A percentile compares a stretch with the other conserved stretches of the same genome.
These are phyloP conservation scores for Turritopsis rubra DNA, from an alignment of 30 jellyfish, hydroid and myxozoan species.

Conservation along the genomic window DNA sequence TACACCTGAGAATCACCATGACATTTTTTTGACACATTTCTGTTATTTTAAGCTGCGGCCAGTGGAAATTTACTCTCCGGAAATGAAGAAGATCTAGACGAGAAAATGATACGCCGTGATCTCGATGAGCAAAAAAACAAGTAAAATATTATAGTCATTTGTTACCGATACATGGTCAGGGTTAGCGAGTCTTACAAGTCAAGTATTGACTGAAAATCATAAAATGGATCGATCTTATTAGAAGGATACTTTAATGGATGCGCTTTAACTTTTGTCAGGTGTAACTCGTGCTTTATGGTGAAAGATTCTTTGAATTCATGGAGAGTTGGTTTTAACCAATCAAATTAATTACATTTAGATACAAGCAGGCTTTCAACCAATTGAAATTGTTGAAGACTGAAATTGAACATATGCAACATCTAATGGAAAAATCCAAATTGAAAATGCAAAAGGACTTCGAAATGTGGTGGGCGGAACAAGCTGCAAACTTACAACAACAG, in stretches of 20 bases:
- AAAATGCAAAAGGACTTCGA: constrained; percentile 90
- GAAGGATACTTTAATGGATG: background rate
- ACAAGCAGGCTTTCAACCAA: constrained; percentile 63
- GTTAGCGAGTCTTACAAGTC: too few relatives aligned
- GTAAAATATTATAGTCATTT: too few relatives aligned
- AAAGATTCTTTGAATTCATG: too few relatives aligned
- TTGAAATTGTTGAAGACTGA: constrained; percentile 80
- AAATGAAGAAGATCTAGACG: constrained; percentile 1
- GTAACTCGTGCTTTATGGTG: too few relatives aligned
- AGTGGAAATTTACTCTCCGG: background rate
- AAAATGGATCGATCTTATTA: too few relatives aligned
- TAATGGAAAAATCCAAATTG: constrained; percentile 77
- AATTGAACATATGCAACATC: constrained; percentile 93
- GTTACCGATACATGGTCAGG: too few relatives aligned
- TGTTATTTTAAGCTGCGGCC: background rate
- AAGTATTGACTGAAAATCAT: too few relatives aligned
- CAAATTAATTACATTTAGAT: constrained; percentile 30
- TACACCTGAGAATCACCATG: background rate
- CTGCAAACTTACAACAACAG: background rate
- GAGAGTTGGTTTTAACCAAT: background rate
- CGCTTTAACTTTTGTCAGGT: too few relatives aligned
- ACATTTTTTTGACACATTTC: background rate
- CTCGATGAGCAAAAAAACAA: constrained; percentile 12
- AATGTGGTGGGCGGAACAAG: constrained; percentile 83
- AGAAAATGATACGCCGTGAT: background rate